Conservation (phyloP, 2,888 invertebrate genomes). For the Lymantria monacha region DNA sequence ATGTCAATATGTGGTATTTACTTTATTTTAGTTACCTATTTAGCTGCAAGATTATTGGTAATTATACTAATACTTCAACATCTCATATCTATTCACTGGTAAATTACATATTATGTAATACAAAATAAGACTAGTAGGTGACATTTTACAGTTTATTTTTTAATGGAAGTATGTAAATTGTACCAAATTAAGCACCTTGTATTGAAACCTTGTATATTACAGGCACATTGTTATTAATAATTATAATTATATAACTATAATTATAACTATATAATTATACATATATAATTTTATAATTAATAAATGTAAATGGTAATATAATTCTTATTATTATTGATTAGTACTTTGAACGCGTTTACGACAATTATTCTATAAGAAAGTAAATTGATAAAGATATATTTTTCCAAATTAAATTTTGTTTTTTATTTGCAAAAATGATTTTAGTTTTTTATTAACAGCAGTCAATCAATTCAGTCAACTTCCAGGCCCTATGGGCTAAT, state of each 20-base stretch:
- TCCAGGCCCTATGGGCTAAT: too few relatives aligned
- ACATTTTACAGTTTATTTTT: conserved; percentile 40
- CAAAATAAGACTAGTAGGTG: conserved; percentile 63
- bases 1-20: too few relatives aligned
- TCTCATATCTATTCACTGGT: conserved; percentile 21
- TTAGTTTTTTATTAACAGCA: too few relatives aligned
- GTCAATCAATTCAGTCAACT: too few relatives aligned
- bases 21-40: not conserved
- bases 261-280: conserved; percentile 28
- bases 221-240: conserved; percentile 57
- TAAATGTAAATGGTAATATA: conserved; percentile 35
- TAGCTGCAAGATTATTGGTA: conserved; percentile 1
- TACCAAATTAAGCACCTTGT: conserved; percentile 56
- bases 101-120: conserved; percentile 34
- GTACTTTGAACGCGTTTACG: conserved; percentile 28
- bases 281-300: not conserved
- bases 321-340: conserved; percentile 25
- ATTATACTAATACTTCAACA: not conserved
- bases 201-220: conserved; percentile 55
- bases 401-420: too few relatives aligned
- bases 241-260: conserved; percentile 28
- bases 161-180: conserved; percentile 50
- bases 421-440: too few relatives aligned
- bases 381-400: too few relatives aligned
- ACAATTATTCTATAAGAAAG: not conserved